These are phyloP conservation scores for Morbakka virulenta DNA, from an alignment of 30 jellyfish, hydroid and myxozoan genomes.

Conservation along the genomic window DNA sequence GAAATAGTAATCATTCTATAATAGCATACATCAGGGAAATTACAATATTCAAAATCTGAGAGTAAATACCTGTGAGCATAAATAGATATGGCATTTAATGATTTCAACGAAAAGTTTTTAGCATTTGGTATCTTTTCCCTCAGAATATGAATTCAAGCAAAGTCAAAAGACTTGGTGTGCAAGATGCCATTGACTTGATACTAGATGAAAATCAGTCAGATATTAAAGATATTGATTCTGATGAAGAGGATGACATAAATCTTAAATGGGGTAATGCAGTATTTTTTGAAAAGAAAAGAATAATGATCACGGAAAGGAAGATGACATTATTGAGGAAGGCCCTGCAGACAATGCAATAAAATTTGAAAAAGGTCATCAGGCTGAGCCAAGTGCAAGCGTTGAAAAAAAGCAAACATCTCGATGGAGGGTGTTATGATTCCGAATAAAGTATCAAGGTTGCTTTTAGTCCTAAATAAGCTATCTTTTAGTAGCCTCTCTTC, in stretches of 20 bases:
- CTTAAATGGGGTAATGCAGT: too few species aligned
- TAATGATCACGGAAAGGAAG: background rate
- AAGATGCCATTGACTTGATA: constrained; percentile 17
- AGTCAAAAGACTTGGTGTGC: background rate
- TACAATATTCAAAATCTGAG: too few species aligned
- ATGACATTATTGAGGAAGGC: background rate
- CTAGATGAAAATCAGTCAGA: constrained; percentile 28
- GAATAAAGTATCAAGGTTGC: too few species aligned
- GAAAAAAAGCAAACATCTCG: constrained; percentile 7
- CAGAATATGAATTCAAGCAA: background rate
- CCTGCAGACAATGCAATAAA: background rate
- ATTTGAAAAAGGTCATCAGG: too few species aligned
- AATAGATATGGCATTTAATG: too few species aligned
- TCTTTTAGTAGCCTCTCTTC: too few species aligned
- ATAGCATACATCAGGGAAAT: too few species aligned
- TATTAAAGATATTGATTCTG: background rate
- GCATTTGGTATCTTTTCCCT: background rate
- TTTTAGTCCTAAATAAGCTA: too few species aligned
- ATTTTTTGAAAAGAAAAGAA: background rate
- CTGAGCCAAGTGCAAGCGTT: background rate
- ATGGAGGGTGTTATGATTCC: constrained; percentile 25
- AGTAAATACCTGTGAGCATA: too few species aligned
- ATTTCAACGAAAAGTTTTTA: too few species aligned
- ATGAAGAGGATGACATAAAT: constrained; percentile 17
- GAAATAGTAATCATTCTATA: too few species aligned